Conservation (phyloP, 1,140 invertebrate species). For the Oncopeltus fasciatus region DNA sequence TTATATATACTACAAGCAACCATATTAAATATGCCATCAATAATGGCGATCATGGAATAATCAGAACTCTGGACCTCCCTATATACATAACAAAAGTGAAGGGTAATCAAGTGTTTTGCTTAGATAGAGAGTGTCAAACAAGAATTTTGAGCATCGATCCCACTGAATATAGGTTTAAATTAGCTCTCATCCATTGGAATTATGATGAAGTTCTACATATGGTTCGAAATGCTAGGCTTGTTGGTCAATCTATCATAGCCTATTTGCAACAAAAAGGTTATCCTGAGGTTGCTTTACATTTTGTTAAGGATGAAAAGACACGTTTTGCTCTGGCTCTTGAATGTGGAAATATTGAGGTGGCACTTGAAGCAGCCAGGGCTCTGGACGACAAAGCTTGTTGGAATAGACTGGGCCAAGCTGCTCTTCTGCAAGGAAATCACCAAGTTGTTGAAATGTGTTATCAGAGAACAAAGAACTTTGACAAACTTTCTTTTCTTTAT, state of each 20-base stretch:
- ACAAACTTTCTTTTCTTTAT: conserved; percentile 95
- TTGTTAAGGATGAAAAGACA: conserved; percentile 98
- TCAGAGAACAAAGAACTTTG: conserved; percentile 98
- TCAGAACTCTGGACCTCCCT: conserved; percentile 89
- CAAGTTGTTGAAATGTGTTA: conserved; percentile 93
- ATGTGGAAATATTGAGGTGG: conserved; percentile 96
- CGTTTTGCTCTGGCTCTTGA: conserved; percentile 90
- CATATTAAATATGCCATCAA: conserved; percentile 96
- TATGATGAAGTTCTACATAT: conserved; percentile 98
- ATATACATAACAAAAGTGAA: conserved; percentile 93
- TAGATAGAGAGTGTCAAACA: conserved; percentile 84
- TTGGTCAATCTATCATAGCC: conserved; percentile 97
- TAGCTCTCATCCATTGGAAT: conserved; percentile 89
- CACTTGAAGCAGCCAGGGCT: conserved; percentile 80
- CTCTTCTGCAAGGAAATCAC: conserved; percentile 64
- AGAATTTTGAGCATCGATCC: conserved; percentile 87
- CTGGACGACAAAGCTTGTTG: conserved; percentile 90
- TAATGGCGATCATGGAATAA: conserved; percentile 97
- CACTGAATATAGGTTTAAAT: conserved; percentile 96
- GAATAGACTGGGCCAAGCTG: conserved; percentile 91
- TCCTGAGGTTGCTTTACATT: conserved; percentile 98
- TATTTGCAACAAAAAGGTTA: conserved; percentile 98
- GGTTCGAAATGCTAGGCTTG: conserved; percentile 89
- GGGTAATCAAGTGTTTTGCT: conserved; percentile 82
- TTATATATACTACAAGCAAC: conserved; percentile 97